Evolutionary conservation across 2,888 invertebrate genomes (phyloP).

Genomic region (Mythimna lalbum): DNA sequence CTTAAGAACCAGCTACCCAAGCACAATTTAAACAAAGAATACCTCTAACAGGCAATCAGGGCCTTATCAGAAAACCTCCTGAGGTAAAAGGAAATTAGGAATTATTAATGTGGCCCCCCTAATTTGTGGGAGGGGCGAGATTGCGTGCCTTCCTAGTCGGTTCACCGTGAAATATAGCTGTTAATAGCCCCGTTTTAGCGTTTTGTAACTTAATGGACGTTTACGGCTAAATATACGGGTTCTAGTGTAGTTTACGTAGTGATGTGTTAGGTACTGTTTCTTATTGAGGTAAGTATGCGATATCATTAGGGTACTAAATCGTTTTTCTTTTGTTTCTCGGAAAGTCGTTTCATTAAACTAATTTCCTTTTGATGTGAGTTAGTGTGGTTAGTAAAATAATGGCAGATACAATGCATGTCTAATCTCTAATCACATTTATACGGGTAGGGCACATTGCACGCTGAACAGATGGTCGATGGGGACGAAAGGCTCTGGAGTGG

Average conservation of each 20-base stretch:
- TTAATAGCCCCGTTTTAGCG: slow-evolving; percentile 63
- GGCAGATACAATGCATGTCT: no score
- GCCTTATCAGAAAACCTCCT: slow-evolving; percentile 41
- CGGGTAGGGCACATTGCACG: no score
- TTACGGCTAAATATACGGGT: slow-evolving; percentile 34
- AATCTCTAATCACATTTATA: no score
- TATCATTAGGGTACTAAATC: background rate
- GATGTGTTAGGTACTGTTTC: slow-evolving; percentile 2
- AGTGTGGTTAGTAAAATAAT: no score
- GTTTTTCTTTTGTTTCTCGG: no score
- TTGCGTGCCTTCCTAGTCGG: slow-evolving; percentile 61
- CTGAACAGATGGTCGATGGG: no score
- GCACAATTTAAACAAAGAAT: slow-evolving; percentile 33
- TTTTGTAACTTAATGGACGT: slow-evolving; percentile 54
- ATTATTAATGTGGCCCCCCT: slow-evolving; percentile 56
- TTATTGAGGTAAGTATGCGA: background rate
- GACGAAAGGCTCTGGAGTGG: no score
- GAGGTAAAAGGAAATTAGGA: slow-evolving; percentile 59
- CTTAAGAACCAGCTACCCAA: background rate
- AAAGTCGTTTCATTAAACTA: background rate
- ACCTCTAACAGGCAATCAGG: slow-evolving; percentile 35
- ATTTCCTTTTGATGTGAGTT: background rate
- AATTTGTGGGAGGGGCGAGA: slow-evolving; percentile 44
- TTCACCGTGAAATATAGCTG: slow-evolving; percentile 72
- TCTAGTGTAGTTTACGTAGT: slow-evolving; percentile 30